Evolutionary conservation across 2,113 vertebrate genomes (phyloP).

Genomic region (Corythornis madagascariensis): DNA sequence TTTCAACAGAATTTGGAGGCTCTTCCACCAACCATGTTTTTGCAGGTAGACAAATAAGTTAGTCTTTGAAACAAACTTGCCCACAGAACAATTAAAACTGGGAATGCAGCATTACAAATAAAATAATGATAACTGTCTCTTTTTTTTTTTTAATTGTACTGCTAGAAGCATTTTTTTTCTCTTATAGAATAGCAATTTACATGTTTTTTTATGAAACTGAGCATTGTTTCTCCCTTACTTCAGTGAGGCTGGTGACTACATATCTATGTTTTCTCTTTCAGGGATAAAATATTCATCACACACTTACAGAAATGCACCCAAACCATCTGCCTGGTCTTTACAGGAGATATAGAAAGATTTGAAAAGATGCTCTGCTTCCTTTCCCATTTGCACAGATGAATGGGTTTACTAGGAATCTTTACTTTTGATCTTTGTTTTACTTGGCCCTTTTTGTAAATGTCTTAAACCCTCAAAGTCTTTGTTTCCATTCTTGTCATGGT

Average conservation of each 20-base stretch:
- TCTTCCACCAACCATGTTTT: background rate
- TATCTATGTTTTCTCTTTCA: background rate
- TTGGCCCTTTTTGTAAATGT: background rate
- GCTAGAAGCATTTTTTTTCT: background rate
- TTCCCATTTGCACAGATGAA: slow-evolving; percentile 6
- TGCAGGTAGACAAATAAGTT: background rate
- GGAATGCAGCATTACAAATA: background rate
- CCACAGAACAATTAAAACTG: background rate
- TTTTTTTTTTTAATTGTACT: background rate
- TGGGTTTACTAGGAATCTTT: background rate
- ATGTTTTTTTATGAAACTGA: background rate
- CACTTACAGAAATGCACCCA: slow-evolving; percentile 5
- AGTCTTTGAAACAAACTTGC: background rate
- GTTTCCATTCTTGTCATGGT: background rate
- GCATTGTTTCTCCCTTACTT: background rate
- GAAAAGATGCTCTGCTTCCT: background rate
- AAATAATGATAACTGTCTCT: background rate
- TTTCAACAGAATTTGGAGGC: background rate
- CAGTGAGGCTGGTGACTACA: background rate
- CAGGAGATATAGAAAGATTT: background rate
- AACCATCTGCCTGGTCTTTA: slow-evolving; percentile 28
- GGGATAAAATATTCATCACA: slow-evolving; percentile 34
- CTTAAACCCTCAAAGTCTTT: background rate
- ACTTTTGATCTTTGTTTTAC: background rate
- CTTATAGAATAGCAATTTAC: background rate